Evolutionary conservation across 1,140 invertebrate species (phyloP).

Genomic region (Aricia agestis): DNA sequence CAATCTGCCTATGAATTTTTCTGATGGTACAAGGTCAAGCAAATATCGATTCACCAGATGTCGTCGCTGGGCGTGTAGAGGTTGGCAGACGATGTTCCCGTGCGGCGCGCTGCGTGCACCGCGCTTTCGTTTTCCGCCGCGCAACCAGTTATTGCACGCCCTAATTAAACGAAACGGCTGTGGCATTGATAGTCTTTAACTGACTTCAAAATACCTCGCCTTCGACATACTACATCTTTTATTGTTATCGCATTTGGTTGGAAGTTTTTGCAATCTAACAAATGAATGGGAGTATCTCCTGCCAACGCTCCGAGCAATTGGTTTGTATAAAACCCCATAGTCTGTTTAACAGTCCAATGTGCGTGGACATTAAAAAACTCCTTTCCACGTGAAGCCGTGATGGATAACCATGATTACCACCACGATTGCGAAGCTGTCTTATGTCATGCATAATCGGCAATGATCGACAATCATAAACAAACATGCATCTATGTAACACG

Average conservation of each 20-base stretch:
- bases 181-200: conserved; percentile 26
- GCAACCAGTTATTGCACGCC: conserved; percentile 32
- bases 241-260: background rate
- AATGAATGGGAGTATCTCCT: background rate
- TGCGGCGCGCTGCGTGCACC: conserved; percentile 32
- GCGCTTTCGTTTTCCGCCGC: conserved; percentile 37
- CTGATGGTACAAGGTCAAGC: no score
- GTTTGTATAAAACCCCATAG: no score
- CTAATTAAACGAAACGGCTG: conserved; percentile 28
- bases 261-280: background rate
- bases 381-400: no score
- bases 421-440: no score
- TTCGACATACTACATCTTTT: background rate
- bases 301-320: background rate
- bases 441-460: no score
- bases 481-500: no score
- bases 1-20: no score
- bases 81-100: conserved; percentile 27
- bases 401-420: no score
- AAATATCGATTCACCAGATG: no score
- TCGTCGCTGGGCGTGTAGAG: background rate
- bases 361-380: no score
- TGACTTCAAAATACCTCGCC: conserved; percentile 1
- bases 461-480: no score
- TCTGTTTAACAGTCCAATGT: no score